Evolutionary conservation across 2,113 vertebrate genomes (phyloP).

Genomic region (Gymnarchus niloticus): DNA sequence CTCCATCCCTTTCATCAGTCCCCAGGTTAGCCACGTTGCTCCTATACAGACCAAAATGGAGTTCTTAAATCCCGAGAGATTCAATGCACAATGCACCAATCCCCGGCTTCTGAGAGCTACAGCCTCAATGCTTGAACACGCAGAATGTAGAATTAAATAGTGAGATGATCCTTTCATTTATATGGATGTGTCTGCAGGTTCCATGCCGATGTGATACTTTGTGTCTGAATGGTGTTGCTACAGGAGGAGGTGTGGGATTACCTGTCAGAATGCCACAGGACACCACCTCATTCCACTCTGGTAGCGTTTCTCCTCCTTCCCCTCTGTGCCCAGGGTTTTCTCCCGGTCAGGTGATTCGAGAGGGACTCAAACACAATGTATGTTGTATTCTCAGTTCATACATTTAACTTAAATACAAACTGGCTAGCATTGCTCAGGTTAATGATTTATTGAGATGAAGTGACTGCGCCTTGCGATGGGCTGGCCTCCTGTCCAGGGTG

Average conservation of each 20-base stretch:
- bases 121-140: too few species aligned
- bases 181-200: neutral
- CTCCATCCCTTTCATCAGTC: constrained; percentile 81
- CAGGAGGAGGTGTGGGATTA: constrained; percentile 32
- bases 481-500: too few species aligned
- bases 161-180: too few species aligned
- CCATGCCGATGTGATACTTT: neutral
- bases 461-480: too few species aligned
- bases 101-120: too few species aligned
- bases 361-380: too few species aligned
- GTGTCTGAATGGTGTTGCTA: neutral
- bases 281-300: constrained; percentile 91
- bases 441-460: too few species aligned
- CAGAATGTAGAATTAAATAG: neutral
- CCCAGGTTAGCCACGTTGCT: constrained; percentile 79
- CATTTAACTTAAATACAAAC: constrained; percentile 72
- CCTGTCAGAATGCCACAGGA: constrained; percentile 84
- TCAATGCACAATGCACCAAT: too few species aligned
- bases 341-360: constrained; percentile 45
- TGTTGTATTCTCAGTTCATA: too few species aligned
- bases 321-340: neutral
- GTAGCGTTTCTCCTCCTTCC: constrained; percentile 61
- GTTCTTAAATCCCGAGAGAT: neutral
- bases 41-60: constrained; percentile 55
- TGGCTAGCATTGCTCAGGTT: constrained; percentile 54